A percentile compares a stretch with the other conserved stretches of the same genome.
Evolutionary conservation across 1,140 invertebrate genomes (phyloP).

Genomic region (Lucilia cuprina): DNA sequence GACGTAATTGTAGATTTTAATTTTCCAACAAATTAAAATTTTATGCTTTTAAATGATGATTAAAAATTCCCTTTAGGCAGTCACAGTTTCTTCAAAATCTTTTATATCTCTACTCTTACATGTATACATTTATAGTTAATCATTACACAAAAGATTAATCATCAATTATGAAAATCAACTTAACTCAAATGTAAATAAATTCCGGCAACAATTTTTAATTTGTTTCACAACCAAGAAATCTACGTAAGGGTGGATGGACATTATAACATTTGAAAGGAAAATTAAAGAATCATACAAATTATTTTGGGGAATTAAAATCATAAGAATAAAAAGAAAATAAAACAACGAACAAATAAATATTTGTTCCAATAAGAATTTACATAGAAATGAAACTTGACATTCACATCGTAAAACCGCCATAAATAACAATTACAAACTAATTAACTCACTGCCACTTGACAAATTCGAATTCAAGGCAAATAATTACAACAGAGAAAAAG

Average conservation of each 20-base stretch:
- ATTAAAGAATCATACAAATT: not conserved
- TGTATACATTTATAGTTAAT: not conserved
- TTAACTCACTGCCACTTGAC: slow-evolving; percentile 29
- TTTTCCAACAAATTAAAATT: slow-evolving; percentile 22
- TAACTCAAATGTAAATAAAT: not conserved
- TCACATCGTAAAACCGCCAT: not conserved
- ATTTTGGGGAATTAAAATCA: slow-evolving; percentile 32
- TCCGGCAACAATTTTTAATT: not conserved
- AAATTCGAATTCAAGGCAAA: not conserved
- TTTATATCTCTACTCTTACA: too few species aligned
- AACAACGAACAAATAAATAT: not conserved
- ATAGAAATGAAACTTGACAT: slow-evolving; percentile 10
- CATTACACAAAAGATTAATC: slow-evolving; percentile 31
- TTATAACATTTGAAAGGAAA: not conserved
- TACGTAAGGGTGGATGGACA: not conserved
- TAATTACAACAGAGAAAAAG: slow-evolving; percentile 13
- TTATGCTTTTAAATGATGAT: slow-evolving; percentile 22
- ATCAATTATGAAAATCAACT: slow-evolving; percentile 28
- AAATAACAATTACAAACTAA: slow-evolving; percentile 32
- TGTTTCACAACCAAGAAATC: not conserved
- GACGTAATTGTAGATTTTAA: not conserved
- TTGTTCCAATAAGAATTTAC: not conserved
- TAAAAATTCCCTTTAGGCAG: slow-evolving; percentile 11
- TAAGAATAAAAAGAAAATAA: not conserved
- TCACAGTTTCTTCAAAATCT: not conserved